Percentiles rank a stretch among this genome's conserved stretches.
Evolutionary conservation across 2,797 vertebrate genomes (phyloP).

Genomic region (Sebastes flavidus): DNA sequence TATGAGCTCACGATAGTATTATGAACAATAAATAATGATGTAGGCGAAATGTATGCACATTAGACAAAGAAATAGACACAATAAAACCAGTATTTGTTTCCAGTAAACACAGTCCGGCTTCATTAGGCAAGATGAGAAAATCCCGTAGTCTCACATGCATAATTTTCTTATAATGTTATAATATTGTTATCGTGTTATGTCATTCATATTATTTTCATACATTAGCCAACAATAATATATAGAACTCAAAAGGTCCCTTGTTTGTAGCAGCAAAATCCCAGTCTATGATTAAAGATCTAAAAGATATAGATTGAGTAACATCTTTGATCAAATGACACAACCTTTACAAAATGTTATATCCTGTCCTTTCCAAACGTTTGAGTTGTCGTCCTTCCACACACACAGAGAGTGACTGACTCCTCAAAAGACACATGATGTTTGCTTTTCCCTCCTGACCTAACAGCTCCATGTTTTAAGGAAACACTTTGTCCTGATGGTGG

Average conservation of each 20-base stretch:
- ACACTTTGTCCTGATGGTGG: neutral
- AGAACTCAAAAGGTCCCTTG: neutral
- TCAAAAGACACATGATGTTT: neutral
- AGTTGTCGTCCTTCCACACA: neutral
- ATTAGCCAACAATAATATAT: neutral
- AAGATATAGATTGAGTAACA: neutral
- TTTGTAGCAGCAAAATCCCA: neutral
- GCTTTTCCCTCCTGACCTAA: neutral
- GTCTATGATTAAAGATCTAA: neutral
- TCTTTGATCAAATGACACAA: neutral
- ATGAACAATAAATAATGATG: neutral
- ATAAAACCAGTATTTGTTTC: neutral
- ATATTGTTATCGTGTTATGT: neutral
- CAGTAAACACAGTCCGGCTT: neutral
- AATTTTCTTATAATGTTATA: neutral
- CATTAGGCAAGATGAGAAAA: neutral
- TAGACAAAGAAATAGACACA: neutral
- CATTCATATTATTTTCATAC: neutral
- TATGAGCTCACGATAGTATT: neutral
- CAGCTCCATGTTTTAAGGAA: neutral
- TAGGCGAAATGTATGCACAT: neutral
- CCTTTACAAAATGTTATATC: neutral
- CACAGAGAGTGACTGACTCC: neutral
- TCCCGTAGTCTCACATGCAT: accelerated
- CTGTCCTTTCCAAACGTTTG: neutral